Percentiles rank a stretch among this genome's conserved stretches.
phyloP scores from a whole-genome alignment of 2,888 invertebrate species.

The Leucozona laternaria region DNA sequence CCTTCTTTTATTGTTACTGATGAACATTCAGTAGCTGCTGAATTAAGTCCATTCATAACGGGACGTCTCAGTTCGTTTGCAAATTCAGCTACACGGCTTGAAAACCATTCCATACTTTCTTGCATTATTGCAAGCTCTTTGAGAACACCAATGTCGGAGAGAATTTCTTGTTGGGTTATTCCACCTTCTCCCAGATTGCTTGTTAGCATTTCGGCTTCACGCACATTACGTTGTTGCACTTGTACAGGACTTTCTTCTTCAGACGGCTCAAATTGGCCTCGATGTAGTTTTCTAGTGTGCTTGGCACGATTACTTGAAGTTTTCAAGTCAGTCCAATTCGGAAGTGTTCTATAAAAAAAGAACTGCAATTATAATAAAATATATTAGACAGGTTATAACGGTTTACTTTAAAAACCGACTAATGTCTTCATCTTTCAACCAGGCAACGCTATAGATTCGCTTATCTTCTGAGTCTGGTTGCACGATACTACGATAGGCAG shows the following conservation, averaged over 20 bases:
- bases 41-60: conserved; percentile 82
- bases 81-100: conserved; percentile 87
- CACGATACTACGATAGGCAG: conserved; percentile 90
- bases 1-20: conserved; percentile 84
- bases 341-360: conserved; percentile 86
- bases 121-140: conserved; percentile 94
- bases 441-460: conserved; percentile 91
- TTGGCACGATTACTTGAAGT: conserved; percentile 79
- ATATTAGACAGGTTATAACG: not conserved
- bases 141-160: conserved; percentile 92
- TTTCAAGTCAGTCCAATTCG: conserved; percentile 90
- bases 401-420: conserved; percentile 92
- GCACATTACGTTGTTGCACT: conserved; percentile 90
- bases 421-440: conserved; percentile 98
- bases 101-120: conserved; percentile 96
- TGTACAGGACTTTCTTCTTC: conserved; percentile 92
- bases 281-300: conserved; percentile 80
- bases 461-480: conserved; percentile 91
- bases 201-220: conserved; percentile 96
- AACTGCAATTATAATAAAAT: conserved; percentile 78
- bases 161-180: conserved; percentile 92
- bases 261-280: conserved; percentile 84
- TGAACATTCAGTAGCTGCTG: conserved; percentile 80
- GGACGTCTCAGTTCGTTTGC: conserved; percentile 85
- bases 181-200: conserved; percentile 95